phyloP scores from a whole-genome alignment of 2,888 invertebrate genomes.

The Trimorus sp. region DNA sequence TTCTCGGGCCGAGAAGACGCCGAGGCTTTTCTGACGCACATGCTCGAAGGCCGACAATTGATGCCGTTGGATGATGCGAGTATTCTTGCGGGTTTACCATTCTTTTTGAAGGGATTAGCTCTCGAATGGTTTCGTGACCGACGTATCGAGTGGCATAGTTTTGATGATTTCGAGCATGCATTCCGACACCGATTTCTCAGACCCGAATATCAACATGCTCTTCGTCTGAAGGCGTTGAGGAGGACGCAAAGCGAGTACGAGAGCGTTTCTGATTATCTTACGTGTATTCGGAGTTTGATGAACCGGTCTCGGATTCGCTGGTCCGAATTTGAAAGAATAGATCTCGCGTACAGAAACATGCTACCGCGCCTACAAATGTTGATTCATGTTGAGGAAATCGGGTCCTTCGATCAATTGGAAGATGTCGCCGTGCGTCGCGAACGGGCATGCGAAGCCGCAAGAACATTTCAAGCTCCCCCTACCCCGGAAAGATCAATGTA shows the following conservation, averaged over 20 bases:
- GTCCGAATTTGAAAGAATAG: not conserved
- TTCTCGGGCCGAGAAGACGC: not conserved
- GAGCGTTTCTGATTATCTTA: too few relatives aligned
- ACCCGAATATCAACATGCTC: slow-evolving; percentile 6
- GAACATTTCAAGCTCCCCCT: too few relatives aligned
- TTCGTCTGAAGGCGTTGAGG: not conserved
- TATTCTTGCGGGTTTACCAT: not conserved
- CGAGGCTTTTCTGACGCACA: not conserved
- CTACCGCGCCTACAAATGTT: not conserved
- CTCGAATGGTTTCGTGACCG: slow-evolving; percentile 15
- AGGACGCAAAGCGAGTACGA: not conserved
- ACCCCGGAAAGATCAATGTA: too few relatives aligned
- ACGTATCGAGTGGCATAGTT: not conserved
- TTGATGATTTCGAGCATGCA: not conserved
- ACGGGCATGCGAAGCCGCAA: too few relatives aligned
- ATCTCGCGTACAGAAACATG: not conserved
- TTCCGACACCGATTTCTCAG: not conserved
- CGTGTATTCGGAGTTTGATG: not conserved
- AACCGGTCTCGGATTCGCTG: not conserved
- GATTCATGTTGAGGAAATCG: too few relatives aligned
- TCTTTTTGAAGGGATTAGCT: slow-evolving; percentile 13
- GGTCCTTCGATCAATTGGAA: too few relatives aligned
- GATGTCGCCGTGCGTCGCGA: too few relatives aligned
- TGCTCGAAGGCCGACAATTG: not conserved
- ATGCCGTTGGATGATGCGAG: slow-evolving; percentile 3